phyloP scores from a whole-genome alignment of 2,888 invertebrate genomes.

The Calameuta pallipes region DNA sequence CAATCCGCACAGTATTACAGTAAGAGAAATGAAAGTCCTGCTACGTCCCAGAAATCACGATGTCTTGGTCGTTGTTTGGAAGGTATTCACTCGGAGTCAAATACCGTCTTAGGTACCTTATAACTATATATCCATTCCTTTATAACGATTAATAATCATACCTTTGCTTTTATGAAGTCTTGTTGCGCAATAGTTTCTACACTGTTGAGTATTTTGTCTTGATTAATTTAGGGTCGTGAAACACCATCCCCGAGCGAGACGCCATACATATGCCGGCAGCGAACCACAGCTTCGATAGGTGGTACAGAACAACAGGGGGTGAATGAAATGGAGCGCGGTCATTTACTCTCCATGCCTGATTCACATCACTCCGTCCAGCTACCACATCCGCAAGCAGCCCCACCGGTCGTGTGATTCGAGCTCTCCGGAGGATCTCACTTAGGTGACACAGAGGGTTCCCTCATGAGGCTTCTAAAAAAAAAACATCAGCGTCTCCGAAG shows the following conservation, averaged over 20 bases:
- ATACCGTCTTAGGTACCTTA: slow-evolving; percentile 44
- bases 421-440: background rate
- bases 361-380: slow-evolving; percentile 57
- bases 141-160: background rate
- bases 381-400: slow-evolving; percentile 27
- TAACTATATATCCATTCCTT: background rate
- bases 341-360: slow-evolving; percentile 54
- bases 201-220: background rate
- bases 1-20: slow-evolving; percentile 40
- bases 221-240: slow-evolving; percentile 68
- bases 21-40: slow-evolving; percentile 42
- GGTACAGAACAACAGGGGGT: slow-evolving; percentile 59
- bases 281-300: slow-evolving; percentile 66
- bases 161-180: background rate
- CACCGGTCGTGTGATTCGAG: slow-evolving; percentile 17
- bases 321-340: slow-evolving; percentile 64
- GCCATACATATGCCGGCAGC: slow-evolving; percentile 84
- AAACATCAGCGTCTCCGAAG: background rate
- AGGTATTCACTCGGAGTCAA: slow-evolving; percentile 53
- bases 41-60: slow-evolving; percentile 38
- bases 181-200: background rate
- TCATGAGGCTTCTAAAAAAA: background rate
- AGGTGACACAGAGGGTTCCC: background rate
- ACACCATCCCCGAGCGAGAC: slow-evolving; percentile 83
- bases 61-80: slow-evolving; percentile 54